Evolutionary conservation across 2,888 invertebrate species (phyloP).

Genomic region (Poecilobothrus nobilitatus): DNA sequence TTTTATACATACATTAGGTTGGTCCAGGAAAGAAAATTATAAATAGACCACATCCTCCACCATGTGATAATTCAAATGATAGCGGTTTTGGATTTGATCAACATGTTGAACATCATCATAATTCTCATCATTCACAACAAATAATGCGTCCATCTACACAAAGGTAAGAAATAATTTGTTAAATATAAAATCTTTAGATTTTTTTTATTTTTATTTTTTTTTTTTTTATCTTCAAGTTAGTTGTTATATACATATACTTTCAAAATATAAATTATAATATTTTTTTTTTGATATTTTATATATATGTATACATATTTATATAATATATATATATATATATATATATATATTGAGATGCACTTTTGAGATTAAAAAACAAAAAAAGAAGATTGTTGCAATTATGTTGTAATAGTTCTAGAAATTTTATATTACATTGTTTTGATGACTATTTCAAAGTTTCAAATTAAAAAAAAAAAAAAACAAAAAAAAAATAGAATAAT

Average conservation of each 20-base stretch:
- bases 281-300: no score
- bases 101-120: constrained; percentile 49
- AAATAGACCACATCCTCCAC: constrained; percentile 46
- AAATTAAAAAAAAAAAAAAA: no score
- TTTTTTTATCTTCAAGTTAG: neutral
- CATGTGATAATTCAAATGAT: constrained; percentile 82
- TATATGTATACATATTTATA: neutral
- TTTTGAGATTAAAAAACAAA: neutral
- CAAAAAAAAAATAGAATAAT: no score
- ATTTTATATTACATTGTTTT: no score
- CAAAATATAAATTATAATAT: no score
- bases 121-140: constrained; percentile 32
- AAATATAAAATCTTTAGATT: neutral
- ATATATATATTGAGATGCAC: neutral
- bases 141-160: constrained; percentile 38
- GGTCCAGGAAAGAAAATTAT: constrained; percentile 41
- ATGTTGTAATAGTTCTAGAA: no score
- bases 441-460: no score
- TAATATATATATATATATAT: neutral
- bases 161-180: constrained; percentile 30
- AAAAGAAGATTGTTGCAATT: no score
- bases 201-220: neutral
- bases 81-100: constrained; percentile 80
- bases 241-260: no score
- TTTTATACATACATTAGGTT: constrained; percentile 33